These are phyloP conservation scores for Corythornis cristatus DNA, from an alignment of 2,113 vertebrate genomes.

Conservation along the genomic window DNA sequence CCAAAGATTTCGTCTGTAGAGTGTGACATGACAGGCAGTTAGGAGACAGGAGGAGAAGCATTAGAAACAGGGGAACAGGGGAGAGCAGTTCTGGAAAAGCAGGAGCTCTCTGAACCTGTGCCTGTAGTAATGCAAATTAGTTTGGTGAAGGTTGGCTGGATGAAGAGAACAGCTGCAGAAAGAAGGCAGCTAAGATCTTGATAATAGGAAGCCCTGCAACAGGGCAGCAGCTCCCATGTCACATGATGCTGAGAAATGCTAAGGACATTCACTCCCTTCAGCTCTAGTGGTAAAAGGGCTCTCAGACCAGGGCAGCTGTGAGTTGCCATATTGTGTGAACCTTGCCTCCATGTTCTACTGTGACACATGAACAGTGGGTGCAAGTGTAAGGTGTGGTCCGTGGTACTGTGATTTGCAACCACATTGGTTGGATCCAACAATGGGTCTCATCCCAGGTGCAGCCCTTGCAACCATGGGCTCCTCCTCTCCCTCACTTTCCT, in stretches of 20 bases:
- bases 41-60: not conserved
- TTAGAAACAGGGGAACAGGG: not conserved
- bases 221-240: not conserved
- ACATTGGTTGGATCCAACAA: no score
- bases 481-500: not conserved
- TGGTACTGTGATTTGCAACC: not conserved
- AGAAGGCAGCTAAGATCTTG: not conserved
- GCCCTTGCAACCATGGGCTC: not conserved
- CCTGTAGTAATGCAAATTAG: not conserved
- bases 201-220: rapidly evolving
- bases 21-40: not conserved
- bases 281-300: not conserved
- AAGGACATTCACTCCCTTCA: rapidly evolving
- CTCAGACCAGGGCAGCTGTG: not conserved
- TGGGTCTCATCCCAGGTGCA: no score
- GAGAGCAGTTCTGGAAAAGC: not conserved
- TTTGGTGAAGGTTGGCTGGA: not conserved
- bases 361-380: not conserved
- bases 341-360: not conserved
- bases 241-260: rapidly evolving
- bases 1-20: not conserved
- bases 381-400: rapidly evolving
- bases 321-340: rapidly evolving
- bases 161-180: not conserved
- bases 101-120: not conserved